Conservation (phyloP, 2,888 invertebrate species). For the Eupithecia pulchellata region DNA sequence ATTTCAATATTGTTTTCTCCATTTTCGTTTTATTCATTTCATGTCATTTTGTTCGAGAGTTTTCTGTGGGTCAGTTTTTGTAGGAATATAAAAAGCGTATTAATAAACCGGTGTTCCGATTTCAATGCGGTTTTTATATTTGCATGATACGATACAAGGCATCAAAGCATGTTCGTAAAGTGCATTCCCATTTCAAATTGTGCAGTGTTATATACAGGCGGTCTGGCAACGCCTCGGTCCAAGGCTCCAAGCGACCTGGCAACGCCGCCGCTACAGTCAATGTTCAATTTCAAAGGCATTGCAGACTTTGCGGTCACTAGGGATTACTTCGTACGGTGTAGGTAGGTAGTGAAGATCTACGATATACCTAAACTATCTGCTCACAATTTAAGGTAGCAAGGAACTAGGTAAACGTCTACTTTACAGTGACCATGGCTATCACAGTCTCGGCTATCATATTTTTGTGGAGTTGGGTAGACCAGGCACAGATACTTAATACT, state of each 20-base stretch:
- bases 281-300: slow-evolving; percentile 39
- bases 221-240: slow-evolving; percentile 44
- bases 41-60: neutral
- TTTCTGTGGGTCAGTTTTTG: neutral
- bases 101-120: slow-evolving; percentile 4
- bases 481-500: too few species aligned
- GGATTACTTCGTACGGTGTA: slow-evolving; percentile 15
- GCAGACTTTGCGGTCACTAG: slow-evolving; percentile 37
- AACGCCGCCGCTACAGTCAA: slow-evolving; percentile 39
- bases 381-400: neutral
- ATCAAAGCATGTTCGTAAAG: slow-evolving; percentile 31
- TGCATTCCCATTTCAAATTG: slow-evolving; percentile 36
- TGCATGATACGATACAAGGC: neutral
- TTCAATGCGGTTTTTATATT: slow-evolving; percentile 9
- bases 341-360: neutral
- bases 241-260: slow-evolving; percentile 32
- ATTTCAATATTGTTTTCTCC: neutral
- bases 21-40: too few species aligned
- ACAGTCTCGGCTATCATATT: too few species aligned
- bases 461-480: too few species aligned
- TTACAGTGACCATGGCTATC: too few species aligned
- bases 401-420: too few species aligned
- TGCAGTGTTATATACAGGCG: slow-evolving; percentile 34
- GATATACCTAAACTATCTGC: neutral
- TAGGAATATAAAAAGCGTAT: neutral